Evolutionary conservation across 2,888 invertebrate genomes (phyloP).

Genomic region (Morpho achilles): DNA sequence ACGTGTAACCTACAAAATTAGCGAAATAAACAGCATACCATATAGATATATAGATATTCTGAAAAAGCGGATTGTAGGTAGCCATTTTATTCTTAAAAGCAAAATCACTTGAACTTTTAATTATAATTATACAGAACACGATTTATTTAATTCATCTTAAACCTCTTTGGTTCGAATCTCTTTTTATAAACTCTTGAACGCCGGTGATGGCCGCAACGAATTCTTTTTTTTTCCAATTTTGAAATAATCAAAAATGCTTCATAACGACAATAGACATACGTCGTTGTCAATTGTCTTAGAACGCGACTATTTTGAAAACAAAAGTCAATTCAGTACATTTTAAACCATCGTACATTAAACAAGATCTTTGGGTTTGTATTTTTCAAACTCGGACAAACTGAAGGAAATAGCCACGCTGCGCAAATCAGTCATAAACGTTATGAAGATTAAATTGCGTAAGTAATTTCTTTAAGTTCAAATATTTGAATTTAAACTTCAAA

Average conservation of each 20-base stretch:
- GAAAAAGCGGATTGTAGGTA: no score
- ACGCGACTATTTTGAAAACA: conserved; percentile 65
- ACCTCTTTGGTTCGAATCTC: conserved; percentile 4
- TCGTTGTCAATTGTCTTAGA: conserved; percentile 69
- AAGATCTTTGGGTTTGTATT: conserved; percentile 15
- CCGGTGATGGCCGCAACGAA: conserved; percentile 29
- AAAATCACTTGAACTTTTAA: no score
- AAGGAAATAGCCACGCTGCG: conserved; percentile 67
- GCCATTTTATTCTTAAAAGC: no score
- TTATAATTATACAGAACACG: no score
- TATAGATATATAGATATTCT: no score
- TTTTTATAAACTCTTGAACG: neutral
- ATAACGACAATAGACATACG: conserved; percentile 60
- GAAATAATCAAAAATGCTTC: conserved; percentile 56
- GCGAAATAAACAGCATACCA: no score
- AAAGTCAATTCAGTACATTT: conserved; percentile 31
- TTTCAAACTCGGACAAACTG: conserved; percentile 37
- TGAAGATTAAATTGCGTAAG: conserved; percentile 77
- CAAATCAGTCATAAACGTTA: conserved; percentile 74
- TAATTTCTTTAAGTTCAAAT: conserved; percentile 28
- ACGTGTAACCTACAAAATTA: no score
- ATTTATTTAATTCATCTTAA: neutral
- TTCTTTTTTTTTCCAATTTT: conserved; percentile 49
- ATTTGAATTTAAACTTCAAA: neutral
- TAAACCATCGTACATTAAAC: conserved; percentile 17